Base-by-base conservation (phyloP, 30 jellyfish, hydroid and myxozoan species). In the Euphysa ruthae region DNA sequence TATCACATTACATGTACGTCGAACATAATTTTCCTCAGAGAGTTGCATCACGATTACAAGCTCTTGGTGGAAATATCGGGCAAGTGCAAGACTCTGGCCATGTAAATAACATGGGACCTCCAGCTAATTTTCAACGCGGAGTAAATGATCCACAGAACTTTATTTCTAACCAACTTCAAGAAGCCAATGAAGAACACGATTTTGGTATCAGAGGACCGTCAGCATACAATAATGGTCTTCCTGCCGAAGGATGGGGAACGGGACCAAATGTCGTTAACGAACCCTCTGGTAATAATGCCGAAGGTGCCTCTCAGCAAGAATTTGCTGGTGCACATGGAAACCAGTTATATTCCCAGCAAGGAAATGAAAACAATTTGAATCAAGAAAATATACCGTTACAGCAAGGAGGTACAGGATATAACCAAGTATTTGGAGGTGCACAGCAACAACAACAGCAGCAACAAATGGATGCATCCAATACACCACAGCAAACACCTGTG, bases 1-100 rank as follows among this genome's bases (percentile, higher is more conserved):
- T 87, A 24, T 78, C 94, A 16, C 93, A 87, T 49, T 92, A 79
- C 68, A 58, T 56, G 82, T 87, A 79, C 60, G 93, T 70, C 7
- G 57, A 92, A 27, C 97, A 74, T 18, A 76, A 52, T 27, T 84
- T 56, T 35, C 97, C 93, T 23, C 79, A 63, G 21, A 89, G 69
- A 35, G 79, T 73, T 24, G 84, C 87, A 34, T 79, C 97, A 0
- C 83, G 66, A 6, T 28, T 69, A 14, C 58, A 75, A 15, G 93
- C 70, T 49, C 78, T 50, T 38, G 95, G 95, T 1, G 95, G 96
- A 7, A 35, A 18, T 29, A 69, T 61, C 19, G 71, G 70, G 10
- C 91, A 66, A 46, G 85, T 50, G 2, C 30, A 25, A 21, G 27
- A 7, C 3, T n/a, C 25, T 20, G 95, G 91, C 27, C 85, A 83